Conservation (phyloP, 2,113 vertebrate species). For the Casuarius casuarius region DNA sequence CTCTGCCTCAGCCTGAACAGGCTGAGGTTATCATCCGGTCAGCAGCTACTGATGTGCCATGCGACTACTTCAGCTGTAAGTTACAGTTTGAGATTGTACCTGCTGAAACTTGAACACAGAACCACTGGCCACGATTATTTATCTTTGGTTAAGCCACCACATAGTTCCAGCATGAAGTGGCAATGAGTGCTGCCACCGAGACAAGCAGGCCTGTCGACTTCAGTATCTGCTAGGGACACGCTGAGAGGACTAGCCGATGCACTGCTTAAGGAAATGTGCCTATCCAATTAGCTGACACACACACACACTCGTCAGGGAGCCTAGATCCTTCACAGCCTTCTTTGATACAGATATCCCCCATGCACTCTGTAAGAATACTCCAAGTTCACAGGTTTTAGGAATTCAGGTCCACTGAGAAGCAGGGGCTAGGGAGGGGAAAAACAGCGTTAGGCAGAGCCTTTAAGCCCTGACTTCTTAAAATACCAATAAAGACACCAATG, state of each 20-base stretch:
- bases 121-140: neutral
- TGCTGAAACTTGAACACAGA: neutral
- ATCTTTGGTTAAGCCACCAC: neutral
- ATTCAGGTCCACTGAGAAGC: neutral
- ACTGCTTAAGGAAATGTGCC: slow-evolving; percentile 37
- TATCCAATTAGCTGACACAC: slow-evolving; percentile 29
- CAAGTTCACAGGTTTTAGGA: neutral
- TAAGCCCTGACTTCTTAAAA: neutral
- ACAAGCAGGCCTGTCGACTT: neutral
- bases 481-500: neutral
- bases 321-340: neutral
- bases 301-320: neutral
- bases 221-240: neutral
- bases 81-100: neutral
- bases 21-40: neutral
- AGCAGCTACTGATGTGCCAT: neutral
- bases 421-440: neutral
- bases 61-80: neutral
- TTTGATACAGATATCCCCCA: neutral
- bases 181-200: neutral
- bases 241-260: neutral
- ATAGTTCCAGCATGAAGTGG: neutral
- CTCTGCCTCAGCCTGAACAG: neutral
- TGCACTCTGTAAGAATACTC: neutral
- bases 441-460: neutral